phyloP scores from a whole-genome alignment of 1,140 invertebrate genomes.

The Ptiloglossa arizonensis region DNA sequence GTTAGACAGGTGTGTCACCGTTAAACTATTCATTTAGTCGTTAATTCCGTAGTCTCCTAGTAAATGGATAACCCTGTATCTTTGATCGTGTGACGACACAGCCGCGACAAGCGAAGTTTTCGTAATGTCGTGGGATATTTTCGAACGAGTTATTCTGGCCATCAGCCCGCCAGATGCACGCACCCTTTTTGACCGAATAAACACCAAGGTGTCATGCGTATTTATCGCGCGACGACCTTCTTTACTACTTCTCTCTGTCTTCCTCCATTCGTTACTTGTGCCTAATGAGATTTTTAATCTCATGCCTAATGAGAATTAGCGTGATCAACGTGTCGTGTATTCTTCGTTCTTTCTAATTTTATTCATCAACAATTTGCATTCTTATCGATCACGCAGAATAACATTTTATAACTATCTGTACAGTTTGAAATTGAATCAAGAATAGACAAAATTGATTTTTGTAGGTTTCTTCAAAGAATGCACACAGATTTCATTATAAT shows the following conservation, averaged over 20 bases:
- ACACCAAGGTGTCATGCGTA: neutral
- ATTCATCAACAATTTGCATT: neutral
- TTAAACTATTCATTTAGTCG: neutral
- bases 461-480: too few species aligned
- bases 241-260: neutral
- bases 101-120: constrained; percentile 38
- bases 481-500: too few species aligned
- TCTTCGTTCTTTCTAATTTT: neutral
- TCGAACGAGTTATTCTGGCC: constrained; percentile 54
- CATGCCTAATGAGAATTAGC: neutral
- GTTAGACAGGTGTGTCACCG: too few species aligned
- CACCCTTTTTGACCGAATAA: constrained; percentile 8
- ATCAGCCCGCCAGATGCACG: constrained; percentile 7
- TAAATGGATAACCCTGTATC: constrained; percentile 3
- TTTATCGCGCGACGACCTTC: neutral
- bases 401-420: too few species aligned
- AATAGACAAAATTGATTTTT: too few species aligned
- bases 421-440: too few species aligned
- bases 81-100: constrained; percentile 37
- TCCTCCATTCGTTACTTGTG: neutral
- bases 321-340: neutral
- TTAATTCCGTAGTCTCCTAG: too few species aligned
- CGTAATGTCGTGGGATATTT: constrained; percentile 62
- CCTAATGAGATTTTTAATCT: neutral
- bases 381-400: neutral